phyloP scores from a whole-genome alignment of 2,797 vertebrate genomes.

The Zalophus californianus region DNA sequence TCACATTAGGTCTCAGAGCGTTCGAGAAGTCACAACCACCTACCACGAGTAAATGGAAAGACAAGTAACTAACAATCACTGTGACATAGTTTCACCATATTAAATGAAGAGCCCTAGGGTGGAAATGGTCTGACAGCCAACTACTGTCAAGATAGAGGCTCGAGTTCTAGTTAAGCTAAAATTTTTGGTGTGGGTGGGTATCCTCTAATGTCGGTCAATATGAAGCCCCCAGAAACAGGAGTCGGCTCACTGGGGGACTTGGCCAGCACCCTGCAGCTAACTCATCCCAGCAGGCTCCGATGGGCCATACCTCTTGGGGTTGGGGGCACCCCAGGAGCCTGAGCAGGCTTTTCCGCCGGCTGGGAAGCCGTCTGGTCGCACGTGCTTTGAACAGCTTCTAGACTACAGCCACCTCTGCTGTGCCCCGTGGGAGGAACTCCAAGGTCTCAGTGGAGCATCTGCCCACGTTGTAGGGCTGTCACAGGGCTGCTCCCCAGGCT shows the following conservation, averaged over 20 bases:
- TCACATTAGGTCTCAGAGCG: not conserved
- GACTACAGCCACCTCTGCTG: conserved; percentile 9
- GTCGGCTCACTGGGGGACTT: not conserved
- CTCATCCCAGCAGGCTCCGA: not conserved
- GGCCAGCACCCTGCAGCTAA: not conserved
- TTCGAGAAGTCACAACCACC: not conserved
- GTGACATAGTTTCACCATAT: not conserved
- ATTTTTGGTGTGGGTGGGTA: not conserved
- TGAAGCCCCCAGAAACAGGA: not conserved
- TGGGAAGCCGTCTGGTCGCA: conserved; percentile 33
- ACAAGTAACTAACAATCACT: not conserved
- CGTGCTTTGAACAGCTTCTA: conserved; percentile 13
- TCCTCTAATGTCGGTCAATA: not conserved
- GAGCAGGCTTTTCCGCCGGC: not conserved
- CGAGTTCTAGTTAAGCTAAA: not conserved
- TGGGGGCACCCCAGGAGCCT: not conserved
- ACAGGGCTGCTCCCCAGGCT: not conserved
- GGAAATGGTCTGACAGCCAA: not conserved
- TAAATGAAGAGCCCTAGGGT: not conserved
- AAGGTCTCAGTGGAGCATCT: not conserved
- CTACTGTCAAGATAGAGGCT: not conserved
- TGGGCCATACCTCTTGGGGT: not conserved
- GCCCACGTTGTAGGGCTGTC: not conserved
- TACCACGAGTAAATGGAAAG: not conserved
- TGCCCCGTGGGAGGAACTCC: conserved; percentile 28